These are phyloP conservation scores for Lordiphosa stackelbergi DNA, from an alignment of 1,140 invertebrate species.

Conservation along the genomic window DNA sequence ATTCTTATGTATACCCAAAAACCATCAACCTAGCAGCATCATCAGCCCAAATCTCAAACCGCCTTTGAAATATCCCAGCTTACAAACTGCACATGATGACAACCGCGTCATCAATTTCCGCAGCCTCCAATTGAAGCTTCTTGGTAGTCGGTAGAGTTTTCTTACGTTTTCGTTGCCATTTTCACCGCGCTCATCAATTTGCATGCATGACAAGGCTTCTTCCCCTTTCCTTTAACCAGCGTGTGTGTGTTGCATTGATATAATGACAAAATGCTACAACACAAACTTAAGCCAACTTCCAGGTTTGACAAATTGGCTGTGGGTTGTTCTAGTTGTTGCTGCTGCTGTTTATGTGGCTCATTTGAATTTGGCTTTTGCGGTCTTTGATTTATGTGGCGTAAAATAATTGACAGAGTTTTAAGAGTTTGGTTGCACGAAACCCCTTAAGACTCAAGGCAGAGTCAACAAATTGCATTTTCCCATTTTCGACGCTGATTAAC, in stretches of 20 bases:
- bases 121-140: slow-evolving; percentile 25
- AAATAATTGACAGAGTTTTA: slow-evolving; percentile 57
- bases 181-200: slow-evolving; percentile 24
- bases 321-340: slow-evolving; percentile 32
- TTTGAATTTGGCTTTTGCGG: slow-evolving; percentile 33
- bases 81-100: neutral
- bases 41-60: slow-evolving; percentile 6
- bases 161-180: slow-evolving; percentile 17
- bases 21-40: neutral
- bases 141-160: slow-evolving; percentile 20
- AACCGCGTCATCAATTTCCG: slow-evolving; percentile 38
- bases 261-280: slow-evolving; percentile 44
- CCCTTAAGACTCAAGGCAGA: slow-evolving; percentile 3
- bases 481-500: slow-evolving; percentile 42
- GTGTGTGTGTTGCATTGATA: slow-evolving; percentile 37
- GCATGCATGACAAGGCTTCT: slow-evolving; percentile 35
- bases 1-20: too few relatives aligned
- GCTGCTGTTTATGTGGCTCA: slow-evolving; percentile 11
- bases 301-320: slow-evolving; percentile 64
- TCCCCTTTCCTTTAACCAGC: neutral
- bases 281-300: slow-evolving; percentile 11
- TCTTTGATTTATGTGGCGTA: slow-evolving; percentile 66
- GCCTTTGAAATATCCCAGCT: neutral
- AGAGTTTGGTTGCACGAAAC: neutral
- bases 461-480: slow-evolving; percentile 41